phyloP scores from a whole-genome alignment of 2,797 vertebrate genomes.

The Enteromius trimaculatus region DNA sequence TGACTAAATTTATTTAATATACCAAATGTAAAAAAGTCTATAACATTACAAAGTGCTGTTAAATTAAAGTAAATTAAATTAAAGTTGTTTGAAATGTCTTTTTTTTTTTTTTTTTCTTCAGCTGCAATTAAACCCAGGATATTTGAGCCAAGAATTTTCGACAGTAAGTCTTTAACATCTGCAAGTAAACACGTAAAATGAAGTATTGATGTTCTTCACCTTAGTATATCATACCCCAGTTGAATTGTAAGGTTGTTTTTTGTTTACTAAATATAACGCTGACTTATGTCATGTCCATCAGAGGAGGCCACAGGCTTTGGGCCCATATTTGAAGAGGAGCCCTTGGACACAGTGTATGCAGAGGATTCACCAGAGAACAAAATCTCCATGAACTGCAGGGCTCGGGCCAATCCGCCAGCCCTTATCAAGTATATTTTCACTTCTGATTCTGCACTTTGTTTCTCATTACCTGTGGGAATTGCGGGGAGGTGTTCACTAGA shows the following conservation, averaged over 20 bases:
- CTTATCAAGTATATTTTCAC: conserved; percentile 84
- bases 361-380: conserved; percentile 93
- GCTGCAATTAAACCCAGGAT: conserved; percentile 73
- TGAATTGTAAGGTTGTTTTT: neutral
- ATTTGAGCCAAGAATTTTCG: conserved; percentile 76
- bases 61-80: neutral
- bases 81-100: neutral
- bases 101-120: conserved; percentile 55
- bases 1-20: neutral
- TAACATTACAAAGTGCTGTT: neutral
- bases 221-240: neutral
- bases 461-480: neutral
- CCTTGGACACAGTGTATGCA: conserved; percentile 92
- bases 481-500: neutral
- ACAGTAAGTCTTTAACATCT: conserved; percentile 52
- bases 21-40: neutral
- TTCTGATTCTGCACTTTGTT: neutral
- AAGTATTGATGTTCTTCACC: neutral
- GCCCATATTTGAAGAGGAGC: conserved; percentile 98
- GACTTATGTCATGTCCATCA: conserved; percentile 58
- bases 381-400: conserved; percentile 96
- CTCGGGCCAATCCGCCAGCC: conserved; percentile 89
- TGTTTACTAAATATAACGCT: neutral
- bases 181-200: neutral
- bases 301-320: conserved; percentile 96